Evolutionary conservation across 2,888 invertebrate species (phyloP), one percentile per base, ranked within the genome.

Genomic region (Xanthorhoe designata): DNA sequence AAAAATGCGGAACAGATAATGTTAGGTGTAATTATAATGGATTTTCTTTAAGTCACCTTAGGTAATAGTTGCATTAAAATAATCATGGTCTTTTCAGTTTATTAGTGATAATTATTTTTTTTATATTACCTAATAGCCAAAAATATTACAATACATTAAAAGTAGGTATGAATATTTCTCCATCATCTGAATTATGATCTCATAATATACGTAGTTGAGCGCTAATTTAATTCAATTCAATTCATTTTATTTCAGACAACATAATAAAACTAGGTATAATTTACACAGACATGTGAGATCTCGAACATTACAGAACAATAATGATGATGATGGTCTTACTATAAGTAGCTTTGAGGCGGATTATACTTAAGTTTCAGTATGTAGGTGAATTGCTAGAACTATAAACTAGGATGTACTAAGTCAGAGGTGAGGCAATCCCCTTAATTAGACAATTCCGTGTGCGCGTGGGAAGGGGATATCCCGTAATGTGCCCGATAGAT

Each of bases 371-470:
- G 38, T 13, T 42, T 13, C 38, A 13, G 38, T 38, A 13, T 38
- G 38, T 42, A 13, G 10, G 38, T 42, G 38, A 42, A 42, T 42
- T 42, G 38, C 13, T 13, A 13, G 13, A 42, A 13, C 38, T 42
- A 42, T 42, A 42, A 42, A 42, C 38, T 42, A 42, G 38, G 13
- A 42, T 42, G 38, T 7, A 32, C 32, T 32, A 42, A 42, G 38
- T 42, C 38, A 42, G 38, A 42, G 13, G 38, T 42, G 38, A 42
- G 38, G 38, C 13, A 13, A 42, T 42, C 38, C 38, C 13, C 77
- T 78, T 78, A 80, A 81, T 84, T 79, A 84, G 76, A 66, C 76
- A 73, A 76, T 75, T 74, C 75, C 73, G 72, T 67, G 38, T 13
- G 17, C 38, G 78, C 38, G 78, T 75, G 76, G 78, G 78, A 56